Base-by-base conservation (phyloP, 2,113 vertebrate species). In the Hydrochoerus hydrochaeris region DNA sequence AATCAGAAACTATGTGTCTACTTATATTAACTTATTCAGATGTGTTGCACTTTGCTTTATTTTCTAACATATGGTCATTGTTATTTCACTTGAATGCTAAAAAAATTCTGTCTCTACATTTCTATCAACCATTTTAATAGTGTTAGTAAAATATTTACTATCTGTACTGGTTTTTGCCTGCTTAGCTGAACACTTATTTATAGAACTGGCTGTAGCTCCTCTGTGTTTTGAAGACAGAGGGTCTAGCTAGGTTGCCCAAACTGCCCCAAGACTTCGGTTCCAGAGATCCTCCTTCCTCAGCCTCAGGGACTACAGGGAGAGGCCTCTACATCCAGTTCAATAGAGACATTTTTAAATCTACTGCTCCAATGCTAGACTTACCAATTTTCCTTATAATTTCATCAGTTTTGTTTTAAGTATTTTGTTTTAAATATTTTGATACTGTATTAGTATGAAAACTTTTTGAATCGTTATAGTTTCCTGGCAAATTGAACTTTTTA, bases 391-490 rank as follows among this genome's bases (percentile, higher is more conserved):
- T 92, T 63, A 28, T 82, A 78, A 81, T 90, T 90, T 13, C 7
- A 41, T 91, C 32, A 88, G 32, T 62, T 83, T 92, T 89, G 19
- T 52, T 52, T 52, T 52, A 52, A 52, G 10, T 52, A 52, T 62
- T 83, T 92, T 89, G 20, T 77, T 84, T 71, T 49, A 57, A 75
- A n/a, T 83, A 71, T 92, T 86, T 90, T 87, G 81, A 82, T 58
- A 24, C 24, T 85, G 4, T 94, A 9, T 91, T 73, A 49, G 54
- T 85, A 58, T 4, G 60, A 63, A 88, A 75, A 38, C 88, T 19
- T 52, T 90, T 91, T 81, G 41, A 63, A 41, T 20, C 82, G 10
- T 87, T 95, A 49, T 8, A 62, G 30, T 84, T 94, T 94, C 35
- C 28, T 87, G 38, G 65, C 52, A 5, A 92, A 58, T 3, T 69